Conservation (phyloP, 2,888 invertebrate genomes). For the Agrilus mali region DNA sequence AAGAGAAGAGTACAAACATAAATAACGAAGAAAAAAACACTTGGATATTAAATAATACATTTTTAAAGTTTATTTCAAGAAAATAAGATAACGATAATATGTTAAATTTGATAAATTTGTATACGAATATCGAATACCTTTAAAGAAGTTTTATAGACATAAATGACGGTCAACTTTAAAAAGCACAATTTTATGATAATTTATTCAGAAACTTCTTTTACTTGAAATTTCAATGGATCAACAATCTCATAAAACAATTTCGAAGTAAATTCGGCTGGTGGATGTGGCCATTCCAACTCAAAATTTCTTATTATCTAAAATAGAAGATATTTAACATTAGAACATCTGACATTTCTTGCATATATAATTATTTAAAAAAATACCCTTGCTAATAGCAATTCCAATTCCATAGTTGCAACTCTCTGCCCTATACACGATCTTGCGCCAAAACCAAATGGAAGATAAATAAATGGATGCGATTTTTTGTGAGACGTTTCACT, state of each 20-base stretch:
- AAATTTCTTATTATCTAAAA: constrained; percentile 31
- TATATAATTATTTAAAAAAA: constrained; percentile 38
- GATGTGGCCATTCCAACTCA: constrained; percentile 28
- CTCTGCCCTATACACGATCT: constrained; percentile 54
- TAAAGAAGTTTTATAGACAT: no score
- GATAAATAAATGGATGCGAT: constrained; percentile 43
- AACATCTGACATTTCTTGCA: constrained; percentile 39
- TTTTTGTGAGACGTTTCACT: constrained; percentile 18
- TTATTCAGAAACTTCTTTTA: constrained; percentile 18
- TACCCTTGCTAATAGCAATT: constrained; percentile 22
- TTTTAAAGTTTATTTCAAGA: no score
- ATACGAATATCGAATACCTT: no score
- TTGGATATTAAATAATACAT: no score
- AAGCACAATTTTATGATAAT: no score
- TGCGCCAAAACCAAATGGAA: constrained; percentile 54
- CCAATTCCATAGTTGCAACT: constrained; percentile 50
- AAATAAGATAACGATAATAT: no score
- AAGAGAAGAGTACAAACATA: no score
- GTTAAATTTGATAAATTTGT: no score
- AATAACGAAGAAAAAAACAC: no score
- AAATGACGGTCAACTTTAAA: no score
- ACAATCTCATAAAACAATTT: constrained; percentile 24
- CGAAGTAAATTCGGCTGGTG: constrained; percentile 19
- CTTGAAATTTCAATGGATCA: constrained; percentile 30
- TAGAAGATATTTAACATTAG: constrained; percentile 23